phyloP scores from a whole-genome alignment of 1,140 invertebrate species.

The Aricia agestis region DNA sequence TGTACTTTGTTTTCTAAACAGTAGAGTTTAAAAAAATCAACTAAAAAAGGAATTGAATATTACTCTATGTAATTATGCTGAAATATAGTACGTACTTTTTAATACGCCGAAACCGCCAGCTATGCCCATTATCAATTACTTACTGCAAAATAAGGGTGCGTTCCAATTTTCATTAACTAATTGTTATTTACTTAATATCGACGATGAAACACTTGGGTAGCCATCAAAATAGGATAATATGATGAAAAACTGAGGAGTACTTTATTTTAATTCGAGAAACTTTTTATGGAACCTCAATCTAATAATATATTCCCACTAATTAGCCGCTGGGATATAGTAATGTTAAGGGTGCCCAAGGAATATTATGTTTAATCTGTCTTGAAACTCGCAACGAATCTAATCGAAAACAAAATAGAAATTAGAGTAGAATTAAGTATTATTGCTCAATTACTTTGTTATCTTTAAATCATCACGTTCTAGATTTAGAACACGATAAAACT shows the following conservation, averaged over 20 bases:
- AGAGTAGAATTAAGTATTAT: no score
- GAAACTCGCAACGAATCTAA: no score
- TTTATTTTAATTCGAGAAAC: no score
- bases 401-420: no score
- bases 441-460: background rate
- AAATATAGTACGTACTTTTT: background rate
- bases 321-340: no score
- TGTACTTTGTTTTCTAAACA: no score
- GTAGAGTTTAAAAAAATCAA: no score
- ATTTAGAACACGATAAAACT: background rate
- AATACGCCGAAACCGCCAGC: background rate
- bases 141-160: background rate
- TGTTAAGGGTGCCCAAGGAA: no score
- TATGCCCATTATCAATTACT: conserved; percentile 2
- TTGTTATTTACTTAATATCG: conserved; percentile 18
- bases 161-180: background rate
- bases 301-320: no score
- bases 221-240: background rate
- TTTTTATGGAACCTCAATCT: no score
- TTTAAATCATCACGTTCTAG: background rate
- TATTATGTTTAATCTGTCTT: no score
- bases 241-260: background rate
- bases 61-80: background rate
- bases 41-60: background rate
- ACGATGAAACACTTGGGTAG: conserved; percentile 24